Base-by-base conservation (phyloP, 2,888 invertebrate species). In the Agriopis aurantiaria region DNA sequence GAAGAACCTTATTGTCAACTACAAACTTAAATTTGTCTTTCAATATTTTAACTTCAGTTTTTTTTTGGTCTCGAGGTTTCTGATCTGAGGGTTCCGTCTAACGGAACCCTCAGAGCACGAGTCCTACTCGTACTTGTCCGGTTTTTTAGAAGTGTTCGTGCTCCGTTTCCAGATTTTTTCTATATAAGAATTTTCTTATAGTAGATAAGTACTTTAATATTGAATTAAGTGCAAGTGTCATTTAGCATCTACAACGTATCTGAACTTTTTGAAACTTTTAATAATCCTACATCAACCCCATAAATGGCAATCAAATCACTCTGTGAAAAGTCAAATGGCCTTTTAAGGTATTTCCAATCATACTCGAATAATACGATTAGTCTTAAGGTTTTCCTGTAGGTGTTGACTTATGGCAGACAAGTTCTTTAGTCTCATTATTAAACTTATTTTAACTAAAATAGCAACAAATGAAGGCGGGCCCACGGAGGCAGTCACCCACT, bases 401-500 rank as follows among this genome's bases (percentile, higher is more conserved):
- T 66, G 68, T 65, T 58, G 60, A 71, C 33, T 59, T 70, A 67
- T 69, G 62, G 64, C 58, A 51, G 61, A 69, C 65, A 62, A 65
- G 65, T 65, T 63, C n/a, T 53, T 56, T 53, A 65, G 71, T 57
- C 59, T 70, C 55, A 78, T 79, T 79, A 81, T 82, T 82, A 78
- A 75, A 79, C 76, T 82, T 79, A 80, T 78, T 80, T 78, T 74
- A 63, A 72, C 59, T 59, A 52, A 69, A 60, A 71, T 71, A 76
- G 78, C 78, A 82, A 85, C 81, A 87, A 88, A 88, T 87, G 90
- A 89, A 89, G 90, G 85, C 85, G 85, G 83, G 85, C 82, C 80
- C 76, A 78, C 80, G 79, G 76, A 72, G 80, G 83, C 89, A 89
- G 89, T 88, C 92, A 90, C 93, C 93, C 93, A 93, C 93, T 91